These are phyloP conservation scores for Dysmachus trigonus DNA, from an alignment of 2,888 invertebrate species.

Conservation along the genomic window DNA sequence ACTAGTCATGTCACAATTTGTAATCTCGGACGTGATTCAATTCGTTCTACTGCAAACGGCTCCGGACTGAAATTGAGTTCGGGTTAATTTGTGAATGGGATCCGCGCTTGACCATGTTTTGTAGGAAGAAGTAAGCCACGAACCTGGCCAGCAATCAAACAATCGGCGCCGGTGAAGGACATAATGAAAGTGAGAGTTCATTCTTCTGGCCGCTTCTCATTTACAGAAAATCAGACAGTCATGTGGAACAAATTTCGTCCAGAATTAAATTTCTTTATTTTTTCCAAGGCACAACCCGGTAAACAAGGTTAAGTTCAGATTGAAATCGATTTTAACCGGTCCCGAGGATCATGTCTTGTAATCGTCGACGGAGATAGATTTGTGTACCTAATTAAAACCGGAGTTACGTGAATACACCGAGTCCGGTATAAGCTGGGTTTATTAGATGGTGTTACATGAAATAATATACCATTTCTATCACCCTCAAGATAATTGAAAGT, in stretches of 20 bases:
- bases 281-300: background rate
- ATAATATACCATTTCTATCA: background rate
- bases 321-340: conserved; percentile 20
- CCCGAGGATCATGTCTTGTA: background rate
- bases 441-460: background rate
- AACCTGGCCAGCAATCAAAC: conserved; percentile 21
- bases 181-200: conserved; percentile 16
- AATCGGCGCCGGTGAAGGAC: conserved; percentile 36
- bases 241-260: conserved; percentile 21
- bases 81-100: conserved; percentile 40
- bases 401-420: background rate
- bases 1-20: conserved; percentile 41
- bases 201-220: background rate
- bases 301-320: background rate
- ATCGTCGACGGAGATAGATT: background rate
- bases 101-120: conserved; percentile 16
- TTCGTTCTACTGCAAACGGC: conserved; percentile 44
- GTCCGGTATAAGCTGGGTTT: background rate
- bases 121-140: conserved; percentile 18
- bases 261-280: conserved; percentile 10
- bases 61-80: conserved; percentile 34
- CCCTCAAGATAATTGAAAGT: background rate
- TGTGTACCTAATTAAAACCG: background rate
- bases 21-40: conserved; percentile 49
- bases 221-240: conserved; percentile 29